Percentiles rank a stretch among this genome's conserved stretches.
Conservation (phyloP, 2,113 vertebrate genomes). For the Corythornis cristatus region DNA sequence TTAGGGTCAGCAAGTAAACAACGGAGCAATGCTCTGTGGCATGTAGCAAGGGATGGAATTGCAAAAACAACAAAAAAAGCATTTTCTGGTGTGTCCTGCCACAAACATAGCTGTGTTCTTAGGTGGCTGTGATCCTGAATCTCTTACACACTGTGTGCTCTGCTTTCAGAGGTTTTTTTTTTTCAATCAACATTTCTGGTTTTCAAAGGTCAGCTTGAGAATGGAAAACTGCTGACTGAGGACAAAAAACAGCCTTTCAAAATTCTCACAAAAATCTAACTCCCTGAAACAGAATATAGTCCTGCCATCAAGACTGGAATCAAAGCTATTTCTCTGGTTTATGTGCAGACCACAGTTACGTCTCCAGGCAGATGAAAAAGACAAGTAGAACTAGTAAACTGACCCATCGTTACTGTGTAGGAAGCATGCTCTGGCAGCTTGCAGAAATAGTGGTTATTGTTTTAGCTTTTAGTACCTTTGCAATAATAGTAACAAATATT, state of each 20-base stretch:
- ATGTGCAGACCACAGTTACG: not conserved
- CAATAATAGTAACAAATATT: not conserved
- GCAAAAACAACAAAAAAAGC: not conserved
- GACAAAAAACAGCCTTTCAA: not conserved
- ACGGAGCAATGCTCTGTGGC: not conserved
- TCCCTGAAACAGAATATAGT: not conserved
- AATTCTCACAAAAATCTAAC: not conserved
- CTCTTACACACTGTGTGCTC: not conserved
- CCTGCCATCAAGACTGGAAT: not conserved
- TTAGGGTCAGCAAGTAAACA: not conserved
- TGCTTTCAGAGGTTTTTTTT: not conserved
- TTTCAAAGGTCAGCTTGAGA: not conserved
- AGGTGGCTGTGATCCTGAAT: no score
- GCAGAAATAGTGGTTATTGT: not conserved
- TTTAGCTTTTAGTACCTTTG: not conserved
- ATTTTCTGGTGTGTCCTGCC: not conserved
- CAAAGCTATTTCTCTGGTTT: not conserved
- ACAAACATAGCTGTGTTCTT: not conserved
- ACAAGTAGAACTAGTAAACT: not conserved
- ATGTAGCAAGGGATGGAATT: not conserved
- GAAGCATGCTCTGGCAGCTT: not conserved
- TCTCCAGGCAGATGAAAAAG: not conserved
- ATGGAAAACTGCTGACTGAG: not conserved
- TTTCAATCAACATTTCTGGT: not conserved
- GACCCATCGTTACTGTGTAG: not conserved